These are phyloP conservation scores for Oscheius sp. DNA, from an alignment of 2,888 invertebrate species.

Conservation along the genomic window DNA sequence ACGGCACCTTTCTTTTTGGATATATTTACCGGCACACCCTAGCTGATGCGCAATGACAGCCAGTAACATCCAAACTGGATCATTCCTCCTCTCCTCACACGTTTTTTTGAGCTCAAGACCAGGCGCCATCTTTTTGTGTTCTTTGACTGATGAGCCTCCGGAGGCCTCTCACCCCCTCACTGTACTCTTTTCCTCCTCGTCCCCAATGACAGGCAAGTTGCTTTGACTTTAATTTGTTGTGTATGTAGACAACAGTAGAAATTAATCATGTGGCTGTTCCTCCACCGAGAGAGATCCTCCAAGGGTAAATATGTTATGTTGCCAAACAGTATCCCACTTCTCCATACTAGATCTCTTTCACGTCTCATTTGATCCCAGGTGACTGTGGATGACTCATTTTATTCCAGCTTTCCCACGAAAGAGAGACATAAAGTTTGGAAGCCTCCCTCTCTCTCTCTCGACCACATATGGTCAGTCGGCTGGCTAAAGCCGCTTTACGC, in stretches of 20 bases:
- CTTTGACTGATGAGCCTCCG: neutral
- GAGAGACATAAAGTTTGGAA: too few relatives aligned
- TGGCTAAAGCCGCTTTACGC: neutral
- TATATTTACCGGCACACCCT: neutral
- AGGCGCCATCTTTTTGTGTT: conserved; percentile 4
- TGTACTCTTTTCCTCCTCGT: neutral
- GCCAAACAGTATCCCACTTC: too few relatives aligned
- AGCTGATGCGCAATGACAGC: conserved; percentile 6
- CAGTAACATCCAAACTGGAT: neutral
- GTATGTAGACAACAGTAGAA: too few relatives aligned
- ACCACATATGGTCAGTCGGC: neutral
- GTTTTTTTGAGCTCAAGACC: neutral
- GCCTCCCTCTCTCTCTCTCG: neutral
- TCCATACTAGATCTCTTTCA: too few relatives aligned
- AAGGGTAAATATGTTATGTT: too few relatives aligned
- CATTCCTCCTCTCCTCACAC: neutral
- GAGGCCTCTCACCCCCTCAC: neutral
- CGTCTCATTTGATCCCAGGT: too few relatives aligned
- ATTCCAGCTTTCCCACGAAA: too few relatives aligned
- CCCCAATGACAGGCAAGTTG: neutral
- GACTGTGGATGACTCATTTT: too few relatives aligned
- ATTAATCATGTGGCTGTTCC: too few relatives aligned
- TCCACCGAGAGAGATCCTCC: too few relatives aligned
- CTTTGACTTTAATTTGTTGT: too few relatives aligned
- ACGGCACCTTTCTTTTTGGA: conserved; percentile 5